Evolutionary conservation across 2,113 vertebrate species (phyloP), one percentile per base, ranked within the genome.

Genomic region (Centropus unirufus): DNA sequence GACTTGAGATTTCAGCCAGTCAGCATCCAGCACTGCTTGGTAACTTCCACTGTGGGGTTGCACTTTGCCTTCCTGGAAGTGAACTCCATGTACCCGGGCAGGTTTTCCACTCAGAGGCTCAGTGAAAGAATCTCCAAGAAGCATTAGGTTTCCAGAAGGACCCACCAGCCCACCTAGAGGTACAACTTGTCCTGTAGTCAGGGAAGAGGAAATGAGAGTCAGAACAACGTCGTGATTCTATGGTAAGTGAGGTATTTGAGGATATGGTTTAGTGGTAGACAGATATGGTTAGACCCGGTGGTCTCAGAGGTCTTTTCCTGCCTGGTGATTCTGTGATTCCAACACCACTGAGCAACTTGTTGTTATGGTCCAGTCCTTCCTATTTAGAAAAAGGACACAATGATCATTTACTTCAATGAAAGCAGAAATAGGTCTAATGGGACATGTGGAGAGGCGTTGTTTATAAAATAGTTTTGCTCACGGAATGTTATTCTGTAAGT

Each of bases 21-120:
- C 98, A 87, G 95, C 89, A 36, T 99, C 98, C 72, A 99, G 89
- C 58, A 98, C 92, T 3, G 98, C 90, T 96, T 98, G 98, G 49
- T 98, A 93, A 57, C 98, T 98, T 72, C 98, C 99, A 11, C 84
- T 59, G 23, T 98, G 96, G 32, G 98, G 98, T 40, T 98, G 68
- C 66, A 97, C 80, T 73, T 93, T 90, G 3, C 96, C 98, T 6
- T 97, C 97, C 36, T 52, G 83, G 19, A 95, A 62, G 29, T 97
- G 98, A 87, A 94, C 97, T 11, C 98, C 99, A 9, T 97, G 97
- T 4, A 98, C 80, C 40, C 72, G 97, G 69, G 93, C 89, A 24
- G 77, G 84, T 72, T 97, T 98, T 40, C 98, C 97, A 69, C 99
- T 99, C 90, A 99, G 96, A 14, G 98, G 98, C 40, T 99, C 99